Conservation (phyloP, 2,113 vertebrate species). For the Centropristis striata region DNA sequence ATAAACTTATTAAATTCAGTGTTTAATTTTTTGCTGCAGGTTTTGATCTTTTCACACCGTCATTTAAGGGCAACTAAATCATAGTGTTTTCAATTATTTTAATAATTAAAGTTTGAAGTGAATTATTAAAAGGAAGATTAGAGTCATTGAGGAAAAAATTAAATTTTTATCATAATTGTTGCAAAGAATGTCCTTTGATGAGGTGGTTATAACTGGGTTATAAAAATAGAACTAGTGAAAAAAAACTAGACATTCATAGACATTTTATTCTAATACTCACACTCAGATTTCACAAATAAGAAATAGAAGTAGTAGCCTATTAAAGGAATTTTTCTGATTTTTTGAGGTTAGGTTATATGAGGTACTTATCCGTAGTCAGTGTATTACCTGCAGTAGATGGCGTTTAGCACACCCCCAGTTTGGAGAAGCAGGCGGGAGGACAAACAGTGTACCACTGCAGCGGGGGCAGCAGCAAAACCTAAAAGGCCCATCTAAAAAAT, state of each 20-base stretch:
- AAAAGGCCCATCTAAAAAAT: too few species aligned
- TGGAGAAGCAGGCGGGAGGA: too few species aligned
- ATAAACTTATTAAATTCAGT: neutral
- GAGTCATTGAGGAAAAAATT: neutral
- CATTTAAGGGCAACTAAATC: neutral
- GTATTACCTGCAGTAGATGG: too few species aligned
- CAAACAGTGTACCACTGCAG: too few species aligned
- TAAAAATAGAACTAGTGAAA: neutral
- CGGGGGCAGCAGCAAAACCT: too few species aligned
- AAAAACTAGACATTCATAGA: neutral
- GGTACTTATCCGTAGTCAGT: too few species aligned
- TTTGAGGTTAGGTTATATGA: too few species aligned
- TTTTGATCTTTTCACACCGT: too few species aligned
- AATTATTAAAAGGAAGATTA: neutral
- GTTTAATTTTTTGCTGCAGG: neutral
- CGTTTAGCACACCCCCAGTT: too few species aligned
- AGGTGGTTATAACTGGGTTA: neutral
- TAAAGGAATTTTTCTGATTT: too few species aligned
- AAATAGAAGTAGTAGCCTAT: neutral
- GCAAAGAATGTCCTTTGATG: neutral
- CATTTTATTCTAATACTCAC: neutral
- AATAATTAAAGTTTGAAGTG: neutral
- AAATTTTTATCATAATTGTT: neutral
- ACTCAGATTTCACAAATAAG: neutral
- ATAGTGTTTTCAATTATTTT: neutral